Base-by-base conservation (phyloP, 2,113 vertebrate species). In the Pseudolaguvia tuberculata region DNA sequence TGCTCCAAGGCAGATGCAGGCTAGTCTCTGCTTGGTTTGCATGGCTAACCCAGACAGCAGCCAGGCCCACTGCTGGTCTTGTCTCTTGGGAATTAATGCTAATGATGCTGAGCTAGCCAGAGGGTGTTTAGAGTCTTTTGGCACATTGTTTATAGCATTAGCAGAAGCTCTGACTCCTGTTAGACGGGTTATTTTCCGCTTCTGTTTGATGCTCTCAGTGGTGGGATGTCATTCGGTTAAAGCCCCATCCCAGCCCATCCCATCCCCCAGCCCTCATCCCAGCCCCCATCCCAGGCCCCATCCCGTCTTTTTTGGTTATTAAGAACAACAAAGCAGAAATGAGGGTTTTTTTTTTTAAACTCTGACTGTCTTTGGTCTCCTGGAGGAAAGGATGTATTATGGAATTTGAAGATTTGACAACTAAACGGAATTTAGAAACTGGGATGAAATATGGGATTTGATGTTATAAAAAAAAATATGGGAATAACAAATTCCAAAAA, bases 1-100 rank as follows among this genome's bases (percentile, higher is more conserved):
- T 63, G 42, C 75, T 87, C 74, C 53, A 35, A 71, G 81, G 83
- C 53, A 81, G 73, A 73, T 45, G 78, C 53, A 81, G 61, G 67
- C 69, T 74, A 79, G 59, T 76, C 72, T 50, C 27, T 39, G n/a
- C n/a, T 53, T 53, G 6, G 45, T 71, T 74, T 66, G 71, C 50
- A 45, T 42, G 61, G 31, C 57, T 80, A 73, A 74, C 57, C 62
- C n/a, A 62, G 75, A 75, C 75, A 75, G 73, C 79, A 72, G 71
- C 75, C 79, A 70, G 75, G 75, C 72, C 59, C 71, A 77, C 62
- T 13, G 58, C 42, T 57, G 71, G 58, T 18, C 45, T 70, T 21
- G 50, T 42, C 76, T 59, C 51, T 8, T 55, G 72, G 71, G 79
- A 75, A 58, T 58, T 72, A 23, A 70, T 66, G 71, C 52, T 69